These are phyloP conservation scores for Tragulus kanchil DNA, from an alignment of 2,113 vertebrate species.

Conservation along the genomic window DNA sequence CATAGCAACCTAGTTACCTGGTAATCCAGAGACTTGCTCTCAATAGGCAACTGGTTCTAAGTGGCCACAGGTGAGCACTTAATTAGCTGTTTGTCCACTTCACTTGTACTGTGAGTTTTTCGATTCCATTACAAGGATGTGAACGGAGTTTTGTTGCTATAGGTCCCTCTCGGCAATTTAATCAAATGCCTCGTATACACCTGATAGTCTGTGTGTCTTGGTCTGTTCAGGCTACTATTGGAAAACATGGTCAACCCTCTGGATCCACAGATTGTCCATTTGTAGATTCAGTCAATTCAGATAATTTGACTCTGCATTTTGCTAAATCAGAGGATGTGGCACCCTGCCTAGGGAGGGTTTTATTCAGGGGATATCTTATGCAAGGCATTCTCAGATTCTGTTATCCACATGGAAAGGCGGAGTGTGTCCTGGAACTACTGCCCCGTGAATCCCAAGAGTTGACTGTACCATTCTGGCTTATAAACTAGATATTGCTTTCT, in stretches of 20 bases:
- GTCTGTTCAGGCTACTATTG: not conserved
- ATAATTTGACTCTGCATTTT: not conserved
- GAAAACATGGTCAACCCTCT: not conserved
- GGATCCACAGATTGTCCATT: not conserved
- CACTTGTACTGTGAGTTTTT: not conserved
- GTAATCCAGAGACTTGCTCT: not conserved
- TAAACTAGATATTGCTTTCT: not conserved
- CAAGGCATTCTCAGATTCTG: not conserved
- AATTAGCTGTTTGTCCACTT: not conserved
- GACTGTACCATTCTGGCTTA: not conserved
- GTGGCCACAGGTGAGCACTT: not conserved
- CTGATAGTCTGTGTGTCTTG: not conserved
- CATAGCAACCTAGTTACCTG: not conserved
- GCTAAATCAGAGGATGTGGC: not conserved
- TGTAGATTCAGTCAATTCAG: not conserved
- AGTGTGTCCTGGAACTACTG: not conserved
- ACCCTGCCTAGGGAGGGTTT: not conserved
- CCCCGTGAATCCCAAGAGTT: not conserved
- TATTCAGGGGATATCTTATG: too few relatives aligned
- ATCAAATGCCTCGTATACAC: not conserved
- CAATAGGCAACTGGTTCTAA: not conserved
- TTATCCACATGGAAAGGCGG: not conserved
- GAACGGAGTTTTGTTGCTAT: not conserved
- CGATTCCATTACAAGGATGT: not conserved
- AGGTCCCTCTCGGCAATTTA: not conserved